A percentile compares a stretch with the other conserved stretches of the same genome.
These are phyloP conservation scores for Nasonia longicornis DNA, from an alignment of 1,140 invertebrate genomes.

Conservation along the genomic window DNA sequence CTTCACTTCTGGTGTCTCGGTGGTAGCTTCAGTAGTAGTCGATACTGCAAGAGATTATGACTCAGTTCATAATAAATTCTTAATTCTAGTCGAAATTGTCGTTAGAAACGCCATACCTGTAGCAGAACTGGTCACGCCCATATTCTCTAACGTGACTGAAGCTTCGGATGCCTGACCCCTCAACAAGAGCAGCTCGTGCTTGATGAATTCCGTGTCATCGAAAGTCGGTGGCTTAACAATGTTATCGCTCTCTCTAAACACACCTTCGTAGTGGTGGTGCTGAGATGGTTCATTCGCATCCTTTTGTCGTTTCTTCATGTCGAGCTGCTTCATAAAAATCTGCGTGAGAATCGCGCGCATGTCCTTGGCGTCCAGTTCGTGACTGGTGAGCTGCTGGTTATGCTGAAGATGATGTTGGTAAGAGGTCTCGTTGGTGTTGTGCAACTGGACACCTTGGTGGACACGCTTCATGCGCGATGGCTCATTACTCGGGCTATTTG, in stretches of 20 bases:
- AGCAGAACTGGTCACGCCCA: not conserved
- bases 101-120: not conserved
- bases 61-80: not conserved
- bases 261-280: slow-evolving; percentile 61
- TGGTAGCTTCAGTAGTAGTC: not conserved
- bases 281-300: slow-evolving; percentile 42
- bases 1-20: not conserved
- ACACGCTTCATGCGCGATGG: slow-evolving; percentile 68
- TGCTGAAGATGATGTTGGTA: slow-evolving; percentile 48
- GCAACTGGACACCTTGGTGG: slow-evolving; percentile 63
- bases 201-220: slow-evolving; percentile 35
- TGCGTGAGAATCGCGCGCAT: slow-evolving; percentile 63
- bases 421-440: slow-evolving; percentile 51
- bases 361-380: slow-evolving; percentile 65
- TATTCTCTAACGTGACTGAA: too few species aligned
- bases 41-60: not conserved
- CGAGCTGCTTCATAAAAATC: slow-evolving; percentile 54
- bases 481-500: slow-evolving; percentile 60
- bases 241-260: slow-evolving; percentile 56
- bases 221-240: slow-evolving; percentile 57
- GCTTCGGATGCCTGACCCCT: not conserved
- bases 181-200: slow-evolving; percentile 40
- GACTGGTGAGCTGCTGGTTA: slow-evolving; percentile 55
- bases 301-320: slow-evolving; percentile 58
- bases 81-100: too few species aligned